A percentile compares a stretch with the other conserved stretches of the same genome.
These are phyloP conservation scores for Eidolon helvum DNA, from an alignment of 2,113 vertebrate genomes.

Conservation along the genomic window DNA sequence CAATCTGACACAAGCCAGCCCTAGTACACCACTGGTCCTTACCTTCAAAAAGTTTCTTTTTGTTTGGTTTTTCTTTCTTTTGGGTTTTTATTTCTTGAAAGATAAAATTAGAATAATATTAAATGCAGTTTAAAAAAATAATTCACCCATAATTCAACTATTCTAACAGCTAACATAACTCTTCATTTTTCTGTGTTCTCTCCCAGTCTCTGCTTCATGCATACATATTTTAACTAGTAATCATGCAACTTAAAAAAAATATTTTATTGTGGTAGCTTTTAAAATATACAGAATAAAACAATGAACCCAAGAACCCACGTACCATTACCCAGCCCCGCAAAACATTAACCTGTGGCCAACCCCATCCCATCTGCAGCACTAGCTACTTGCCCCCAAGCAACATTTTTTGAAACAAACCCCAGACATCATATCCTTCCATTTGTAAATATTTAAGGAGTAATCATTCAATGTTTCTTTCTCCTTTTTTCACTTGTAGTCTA, in stretches of 20 bases:
- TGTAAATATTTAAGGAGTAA: constrained; percentile 68
- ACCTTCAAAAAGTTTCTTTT: not conserved
- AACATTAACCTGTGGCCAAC: not conserved
- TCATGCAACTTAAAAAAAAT: not conserved
- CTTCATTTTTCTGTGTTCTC: constrained; percentile 1
- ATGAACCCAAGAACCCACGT: not conserved
- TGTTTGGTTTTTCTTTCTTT: not conserved
- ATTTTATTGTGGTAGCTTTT: not conserved
- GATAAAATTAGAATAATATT: not conserved
- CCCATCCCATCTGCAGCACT: not conserved
- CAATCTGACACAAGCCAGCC: not conserved
- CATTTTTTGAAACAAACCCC: constrained; percentile 48
- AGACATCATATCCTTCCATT: constrained; percentile 2
- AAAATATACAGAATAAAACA: constrained; percentile 5
- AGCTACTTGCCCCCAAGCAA: not conserved
- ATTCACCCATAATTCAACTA: not conserved
- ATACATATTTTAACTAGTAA: not conserved
- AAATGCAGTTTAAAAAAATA: constrained; percentile 16
- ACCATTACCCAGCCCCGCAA: not conserved
- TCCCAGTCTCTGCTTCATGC: not conserved
- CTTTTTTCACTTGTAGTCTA: constrained; percentile 53
- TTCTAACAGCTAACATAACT: not conserved
- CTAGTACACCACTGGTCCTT: not conserved
- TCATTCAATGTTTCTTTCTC: constrained; percentile 57
- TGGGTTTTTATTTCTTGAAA: not conserved